A percentile compares a stretch with the other conserved stretches of the same genome.
phyloP scores from a whole-genome alignment of 1,140 invertebrate species.

The Grapholita molesta region DNA sequence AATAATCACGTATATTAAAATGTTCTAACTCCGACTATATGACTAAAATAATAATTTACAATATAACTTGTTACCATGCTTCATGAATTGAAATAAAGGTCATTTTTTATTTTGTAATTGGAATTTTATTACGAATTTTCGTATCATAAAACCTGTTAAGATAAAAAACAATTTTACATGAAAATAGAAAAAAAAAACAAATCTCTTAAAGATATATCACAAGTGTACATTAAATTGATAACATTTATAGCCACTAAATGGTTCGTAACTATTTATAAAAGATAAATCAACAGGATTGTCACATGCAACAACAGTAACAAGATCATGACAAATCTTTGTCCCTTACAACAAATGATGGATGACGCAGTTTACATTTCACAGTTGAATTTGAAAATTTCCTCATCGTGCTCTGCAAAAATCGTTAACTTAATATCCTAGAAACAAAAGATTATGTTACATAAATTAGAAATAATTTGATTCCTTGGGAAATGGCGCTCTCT shows the following conservation, averaged over 20 bases:
- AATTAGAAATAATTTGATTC: too few relatives aligned
- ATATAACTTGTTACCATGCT: slow-evolving; percentile 76
- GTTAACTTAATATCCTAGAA: too few relatives aligned
- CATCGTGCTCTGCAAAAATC: too few relatives aligned
- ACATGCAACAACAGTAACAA: not conserved
- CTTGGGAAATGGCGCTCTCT: too few relatives aligned
- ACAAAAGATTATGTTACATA: too few relatives aligned
- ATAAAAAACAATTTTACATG: not conserved
- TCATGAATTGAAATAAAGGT: slow-evolving; percentile 75
- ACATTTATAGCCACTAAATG: not conserved
- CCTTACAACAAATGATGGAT: too few relatives aligned
- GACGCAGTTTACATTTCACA: too few relatives aligned
- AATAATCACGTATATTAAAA: slow-evolving; percentile 64
- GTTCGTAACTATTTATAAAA: not conserved
- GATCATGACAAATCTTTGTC: too few relatives aligned
- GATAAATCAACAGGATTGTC: not conserved
- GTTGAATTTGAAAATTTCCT: too few relatives aligned
- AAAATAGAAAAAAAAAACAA: not conserved
- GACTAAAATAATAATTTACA: slow-evolving; percentile 69
- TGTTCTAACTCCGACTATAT: slow-evolving; percentile 68
- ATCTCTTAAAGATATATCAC: not conserved
- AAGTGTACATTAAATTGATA: not conserved
- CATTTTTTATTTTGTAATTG: slow-evolving; percentile 74
- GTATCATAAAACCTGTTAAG: slow-evolving; percentile 1
- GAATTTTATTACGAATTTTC: slow-evolving; percentile 46